These are phyloP conservation scores for Todiramphus saurophagus DNA, from an alignment of 2,113 vertebrate genomes.

Conservation along the genomic window DNA sequence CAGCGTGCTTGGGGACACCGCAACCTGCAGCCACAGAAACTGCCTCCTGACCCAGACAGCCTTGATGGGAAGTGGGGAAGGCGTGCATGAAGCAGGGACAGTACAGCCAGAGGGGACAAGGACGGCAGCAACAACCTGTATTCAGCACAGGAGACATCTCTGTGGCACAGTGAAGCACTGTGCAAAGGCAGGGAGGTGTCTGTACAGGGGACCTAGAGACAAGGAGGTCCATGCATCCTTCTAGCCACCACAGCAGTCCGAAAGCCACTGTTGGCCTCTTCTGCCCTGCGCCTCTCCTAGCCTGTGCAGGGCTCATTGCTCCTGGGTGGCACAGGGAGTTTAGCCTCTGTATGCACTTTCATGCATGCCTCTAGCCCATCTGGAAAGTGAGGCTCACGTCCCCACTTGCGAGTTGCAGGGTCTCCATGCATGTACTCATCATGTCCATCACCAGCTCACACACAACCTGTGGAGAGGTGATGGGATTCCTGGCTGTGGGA, in stretches of 20 bases:
- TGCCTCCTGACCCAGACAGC: not conserved
- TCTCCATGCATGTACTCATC: fast-evolving
- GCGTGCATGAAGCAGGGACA: not conserved
- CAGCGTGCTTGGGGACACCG: not conserved
- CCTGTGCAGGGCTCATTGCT: not conserved
- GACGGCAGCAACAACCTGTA: not conserved
- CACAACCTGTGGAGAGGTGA: fast-evolving
- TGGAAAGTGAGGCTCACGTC: not conserved
- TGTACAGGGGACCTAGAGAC: not conserved
- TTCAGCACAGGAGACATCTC: not conserved
- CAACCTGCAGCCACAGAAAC: slow-evolving; percentile 28
- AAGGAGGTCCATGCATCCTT: not conserved
- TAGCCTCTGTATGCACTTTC: not conserved
- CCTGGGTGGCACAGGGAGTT: not conserved
- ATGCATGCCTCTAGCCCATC: not conserved
- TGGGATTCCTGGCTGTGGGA: not conserved
- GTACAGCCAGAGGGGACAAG: not conserved
- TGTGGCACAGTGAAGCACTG: not conserved
- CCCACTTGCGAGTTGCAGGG: not conserved
- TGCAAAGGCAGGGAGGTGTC: not conserved
- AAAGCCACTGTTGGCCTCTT: not conserved
- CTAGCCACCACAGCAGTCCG: not conserved
- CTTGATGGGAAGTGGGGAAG: not conserved
- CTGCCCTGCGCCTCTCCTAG: not conserved
- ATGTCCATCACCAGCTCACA: not conserved